phyloP scores from a whole-genome alignment of 2,113 vertebrate genomes.

The Gambusia affinis region DNA sequence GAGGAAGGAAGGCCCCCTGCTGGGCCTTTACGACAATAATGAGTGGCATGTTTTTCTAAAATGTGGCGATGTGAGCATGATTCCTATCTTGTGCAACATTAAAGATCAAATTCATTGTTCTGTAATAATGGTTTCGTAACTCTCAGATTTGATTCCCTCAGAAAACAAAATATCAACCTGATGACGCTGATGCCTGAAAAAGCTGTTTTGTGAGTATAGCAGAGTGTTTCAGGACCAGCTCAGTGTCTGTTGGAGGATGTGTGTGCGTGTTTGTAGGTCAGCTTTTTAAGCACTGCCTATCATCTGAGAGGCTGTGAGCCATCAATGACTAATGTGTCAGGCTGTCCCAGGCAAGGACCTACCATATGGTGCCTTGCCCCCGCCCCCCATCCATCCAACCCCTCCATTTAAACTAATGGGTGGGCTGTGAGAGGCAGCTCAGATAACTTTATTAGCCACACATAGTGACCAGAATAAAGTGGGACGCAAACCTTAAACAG shows the following conservation, averaged over 20 bases:
- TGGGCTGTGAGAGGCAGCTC: constrained; percentile 52
- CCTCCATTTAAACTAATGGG: constrained; percentile 61
- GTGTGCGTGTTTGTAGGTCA: constrained; percentile 63
- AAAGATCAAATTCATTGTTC: constrained; percentile 34
- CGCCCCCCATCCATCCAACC: constrained; percentile 8
- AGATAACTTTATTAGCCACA: constrained; percentile 47
- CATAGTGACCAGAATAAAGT: constrained; percentile 19
- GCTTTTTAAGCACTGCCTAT: constrained; percentile 72
- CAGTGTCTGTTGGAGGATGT: constrained; percentile 25
- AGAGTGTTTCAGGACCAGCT: constrained; percentile 63
- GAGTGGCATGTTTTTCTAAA: constrained; percentile 21
- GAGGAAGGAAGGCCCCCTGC: constrained; percentile 24
- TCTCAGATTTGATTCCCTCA: constrained; percentile 43
- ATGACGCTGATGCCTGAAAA: constrained; percentile 36
- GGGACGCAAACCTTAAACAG: constrained; percentile 19
- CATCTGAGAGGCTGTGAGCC: constrained; percentile 70
- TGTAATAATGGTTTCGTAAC: constrained; percentile 29
- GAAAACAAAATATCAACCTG: constrained; percentile 40
- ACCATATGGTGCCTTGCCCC: constrained; percentile 67
- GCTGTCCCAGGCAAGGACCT: constrained; percentile 76
- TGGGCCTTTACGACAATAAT: constrained; percentile 40
- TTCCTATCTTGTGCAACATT: constrained; percentile 35
- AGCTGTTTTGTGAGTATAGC: constrained; percentile 50
- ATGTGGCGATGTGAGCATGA: constrained; percentile 32
- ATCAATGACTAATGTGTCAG: constrained; percentile 79